phyloP scores from a whole-genome alignment of 2,797 vertebrate species.

The Mycteria americana region DNA sequence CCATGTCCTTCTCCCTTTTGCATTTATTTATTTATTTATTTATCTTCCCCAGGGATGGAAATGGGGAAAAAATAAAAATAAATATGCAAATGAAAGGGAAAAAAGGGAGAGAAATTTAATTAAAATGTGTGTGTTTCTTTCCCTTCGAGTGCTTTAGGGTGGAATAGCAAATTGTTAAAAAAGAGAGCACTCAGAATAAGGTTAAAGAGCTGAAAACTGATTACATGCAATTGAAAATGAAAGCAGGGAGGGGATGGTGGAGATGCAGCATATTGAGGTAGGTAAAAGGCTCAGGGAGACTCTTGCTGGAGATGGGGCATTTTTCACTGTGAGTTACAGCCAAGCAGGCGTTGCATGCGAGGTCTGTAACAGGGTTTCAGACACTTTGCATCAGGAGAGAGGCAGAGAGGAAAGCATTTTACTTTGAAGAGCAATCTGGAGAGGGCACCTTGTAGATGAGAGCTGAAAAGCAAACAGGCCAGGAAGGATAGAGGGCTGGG shows the following conservation, averaged over 20 bases:
- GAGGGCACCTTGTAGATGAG: slow-evolving; percentile 29
- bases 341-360: neutral
- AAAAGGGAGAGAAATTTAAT: slow-evolving; percentile 65
- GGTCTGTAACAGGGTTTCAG: neutral
- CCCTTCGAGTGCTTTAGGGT: slow-evolving; percentile 62
- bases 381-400: neutral
- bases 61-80: slow-evolving; percentile 41
- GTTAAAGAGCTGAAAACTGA: slow-evolving; percentile 69
- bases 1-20: slow-evolving; percentile 20
- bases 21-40: slow-evolving; percentile 65
- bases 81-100: slow-evolving; percentile 64
- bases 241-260: slow-evolving; percentile 27
- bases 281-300: slow-evolving; percentile 32
- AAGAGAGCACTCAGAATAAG: slow-evolving; percentile 68
- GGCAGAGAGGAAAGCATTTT: neutral
- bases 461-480: neutral
- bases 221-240: slow-evolving; percentile 66
- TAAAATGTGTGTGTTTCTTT: slow-evolving; percentile 73
- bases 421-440: slow-evolving; percentile 47
- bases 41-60: slow-evolving; percentile 32
- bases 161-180: slow-evolving; percentile 69
- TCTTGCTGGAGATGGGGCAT: slow-evolving; percentile 22
- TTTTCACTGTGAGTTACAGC: slow-evolving; percentile 60
- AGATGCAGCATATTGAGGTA: slow-evolving; percentile 8
- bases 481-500: neutral